phyloP scores from a whole-genome alignment of 2,113 vertebrate genomes.

The Mus pahari region DNA sequence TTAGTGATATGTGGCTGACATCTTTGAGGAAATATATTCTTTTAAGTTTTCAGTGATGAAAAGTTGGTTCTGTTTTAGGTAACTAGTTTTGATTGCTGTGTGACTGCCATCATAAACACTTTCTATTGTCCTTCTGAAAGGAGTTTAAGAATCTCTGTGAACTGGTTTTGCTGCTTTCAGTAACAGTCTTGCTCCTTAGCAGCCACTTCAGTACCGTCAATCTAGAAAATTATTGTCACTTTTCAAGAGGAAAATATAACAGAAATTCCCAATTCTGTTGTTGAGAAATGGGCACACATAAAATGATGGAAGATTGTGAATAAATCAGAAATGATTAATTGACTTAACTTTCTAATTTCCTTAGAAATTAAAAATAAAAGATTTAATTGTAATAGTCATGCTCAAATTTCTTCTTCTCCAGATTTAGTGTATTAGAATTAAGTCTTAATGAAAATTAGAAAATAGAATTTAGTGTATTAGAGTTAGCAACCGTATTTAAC shows the following conservation, averaged over 20 bases:
- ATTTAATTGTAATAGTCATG: not conserved
- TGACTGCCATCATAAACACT: not conserved
- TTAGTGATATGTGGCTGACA: not conserved
- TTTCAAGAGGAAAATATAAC: conserved; percentile 5
- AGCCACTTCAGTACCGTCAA: not conserved
- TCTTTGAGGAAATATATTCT: conserved; percentile 6
- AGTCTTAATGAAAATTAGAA: not conserved
- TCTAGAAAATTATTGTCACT: not conserved
- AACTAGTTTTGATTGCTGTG: not conserved
- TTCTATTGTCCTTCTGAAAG: not conserved
- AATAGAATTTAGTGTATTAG: not conserved
- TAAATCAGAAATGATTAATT: not conserved
- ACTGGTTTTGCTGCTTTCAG: conserved; percentile 46
- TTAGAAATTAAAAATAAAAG: conserved; percentile 16
- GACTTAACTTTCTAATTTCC: not conserved
- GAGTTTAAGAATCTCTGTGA: conserved; percentile 53
- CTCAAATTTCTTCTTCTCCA: not conserved
- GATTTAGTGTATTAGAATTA: not conserved
- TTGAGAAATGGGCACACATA: not conserved
- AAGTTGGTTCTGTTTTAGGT: not conserved
- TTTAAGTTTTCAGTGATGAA: not conserved
- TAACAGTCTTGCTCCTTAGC: conserved; percentile 38
- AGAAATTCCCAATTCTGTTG: not conserved
- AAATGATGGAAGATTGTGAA: not conserved
- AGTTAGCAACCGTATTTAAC: not conserved